phyloP scores from a whole-genome alignment of 2,797 vertebrate genomes.

The Takifugu ocellatus region DNA sequence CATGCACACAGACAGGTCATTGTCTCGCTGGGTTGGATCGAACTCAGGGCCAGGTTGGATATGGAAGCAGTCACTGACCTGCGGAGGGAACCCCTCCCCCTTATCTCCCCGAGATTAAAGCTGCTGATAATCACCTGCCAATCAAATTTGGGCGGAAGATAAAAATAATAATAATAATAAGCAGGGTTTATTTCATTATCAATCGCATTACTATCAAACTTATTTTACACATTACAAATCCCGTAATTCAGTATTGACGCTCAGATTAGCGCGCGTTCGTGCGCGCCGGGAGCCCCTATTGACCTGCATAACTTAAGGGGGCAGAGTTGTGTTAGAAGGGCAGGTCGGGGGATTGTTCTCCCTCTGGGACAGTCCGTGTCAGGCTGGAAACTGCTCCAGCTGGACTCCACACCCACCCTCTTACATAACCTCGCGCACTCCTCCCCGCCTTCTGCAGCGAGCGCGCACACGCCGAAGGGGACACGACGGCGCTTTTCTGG shows the following conservation, averaged over 20 bases:
- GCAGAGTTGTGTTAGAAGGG: conserved; percentile 27
- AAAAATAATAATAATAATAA: too few species aligned
- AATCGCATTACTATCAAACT: too few species aligned
- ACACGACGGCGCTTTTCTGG: conserved; percentile 5
- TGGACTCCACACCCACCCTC: conserved; percentile 61
- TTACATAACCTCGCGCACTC: conserved; percentile 66
- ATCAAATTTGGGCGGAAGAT: too few species aligned
- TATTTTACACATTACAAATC: too few species aligned
- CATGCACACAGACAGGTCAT: conserved; percentile 27
- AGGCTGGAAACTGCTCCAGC: conserved; percentile 60
- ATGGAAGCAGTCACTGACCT: conserved; percentile 3
- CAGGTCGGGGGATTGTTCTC: conserved; percentile 32
- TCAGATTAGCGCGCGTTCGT: background rate
- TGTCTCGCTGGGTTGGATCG: conserved; percentile 41
- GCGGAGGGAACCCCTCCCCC: background rate
- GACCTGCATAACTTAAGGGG: conserved; percentile 35
- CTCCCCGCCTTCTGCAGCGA: conserved; percentile 31
- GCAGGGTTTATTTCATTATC: too few species aligned
- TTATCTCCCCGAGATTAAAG: background rate
- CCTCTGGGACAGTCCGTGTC: conserved; percentile 52
- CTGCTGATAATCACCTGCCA: conserved; percentile 14
- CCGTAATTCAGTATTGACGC: too few species aligned
- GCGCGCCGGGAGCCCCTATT: background rate
- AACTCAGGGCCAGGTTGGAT: conserved; percentile 19
- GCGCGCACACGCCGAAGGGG: background rate